Evolutionary conservation across 2,888 invertebrate species (phyloP).

Genomic region (Calliopum simillimum): DNA sequence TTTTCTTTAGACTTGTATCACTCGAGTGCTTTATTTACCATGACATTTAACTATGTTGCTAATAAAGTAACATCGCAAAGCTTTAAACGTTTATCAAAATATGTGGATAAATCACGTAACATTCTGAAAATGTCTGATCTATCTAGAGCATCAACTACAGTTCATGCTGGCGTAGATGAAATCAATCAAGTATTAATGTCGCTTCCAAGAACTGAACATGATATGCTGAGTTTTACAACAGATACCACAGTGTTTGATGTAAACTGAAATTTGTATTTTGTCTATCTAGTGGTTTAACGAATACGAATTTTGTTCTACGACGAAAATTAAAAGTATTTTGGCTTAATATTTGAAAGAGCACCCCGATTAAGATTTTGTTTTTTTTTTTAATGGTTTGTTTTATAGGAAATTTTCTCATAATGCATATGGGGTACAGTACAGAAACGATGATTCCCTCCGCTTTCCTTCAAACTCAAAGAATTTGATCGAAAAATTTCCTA

Average conservation of each 20-base stretch:
- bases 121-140: conserved; percentile 51
- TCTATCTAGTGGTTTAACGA: too few species aligned
- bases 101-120: conserved; percentile 55
- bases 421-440: too few species aligned
- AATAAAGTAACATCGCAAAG: conserved; percentile 45
- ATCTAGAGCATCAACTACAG: conserved; percentile 47
- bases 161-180: conserved; percentile 53
- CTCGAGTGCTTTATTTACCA: conserved; percentile 54
- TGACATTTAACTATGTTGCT: conserved; percentile 56
- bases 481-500: too few species aligned
- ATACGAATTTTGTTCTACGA: too few species aligned
- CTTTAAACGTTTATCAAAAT: conserved; percentile 55
- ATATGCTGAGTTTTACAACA: conserved; percentile 54
- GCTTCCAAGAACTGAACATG: conserved; percentile 55
- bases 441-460: too few species aligned
- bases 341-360: too few species aligned
- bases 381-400: too few species aligned
- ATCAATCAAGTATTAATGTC: conserved; percentile 55
- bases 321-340: too few species aligned
- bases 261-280: conserved; percentile 27
- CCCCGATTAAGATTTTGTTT: too few species aligned
- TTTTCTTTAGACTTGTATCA: conserved; percentile 48
- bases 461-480: too few species aligned
- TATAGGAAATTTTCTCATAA: too few species aligned
- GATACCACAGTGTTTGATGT: conserved; percentile 50